Percentiles rank a stretch among this genome's conserved stretches.
Evolutionary conservation across 1,140 invertebrate genomes (phyloP).

Genomic region (Bombus confusus): DNA sequence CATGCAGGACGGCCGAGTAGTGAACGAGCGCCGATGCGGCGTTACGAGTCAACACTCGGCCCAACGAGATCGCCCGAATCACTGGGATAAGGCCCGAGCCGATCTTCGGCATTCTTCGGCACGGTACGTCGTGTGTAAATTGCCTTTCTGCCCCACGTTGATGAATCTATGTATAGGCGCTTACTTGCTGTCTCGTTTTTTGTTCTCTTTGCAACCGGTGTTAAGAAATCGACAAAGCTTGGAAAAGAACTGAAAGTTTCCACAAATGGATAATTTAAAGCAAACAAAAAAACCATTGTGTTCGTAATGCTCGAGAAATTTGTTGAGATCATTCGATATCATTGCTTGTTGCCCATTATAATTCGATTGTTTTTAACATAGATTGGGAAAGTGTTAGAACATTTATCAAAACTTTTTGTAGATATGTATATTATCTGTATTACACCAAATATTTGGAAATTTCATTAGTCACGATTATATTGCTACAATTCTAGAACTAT

Average conservation of each 20-base stretch:
- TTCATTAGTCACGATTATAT: too few relatives aligned
- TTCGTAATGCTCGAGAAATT: not conserved
- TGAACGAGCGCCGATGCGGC: not conserved
- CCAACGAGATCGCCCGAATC: conserved; percentile 9
- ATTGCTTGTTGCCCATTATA: too few relatives aligned
- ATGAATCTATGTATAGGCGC: not conserved
- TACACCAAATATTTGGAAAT: too few relatives aligned
- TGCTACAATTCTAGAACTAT: too few relatives aligned
- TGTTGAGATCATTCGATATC: not conserved
- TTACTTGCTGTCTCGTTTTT: not conserved
- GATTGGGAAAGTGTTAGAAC: too few relatives aligned
- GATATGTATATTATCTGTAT: too few relatives aligned
- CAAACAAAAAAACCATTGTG: not conserved
- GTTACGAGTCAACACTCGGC: conserved; percentile 6
- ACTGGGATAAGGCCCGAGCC: conserved; percentile 21
- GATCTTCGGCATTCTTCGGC: conserved; percentile 49
- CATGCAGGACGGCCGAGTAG: conserved; percentile 12
- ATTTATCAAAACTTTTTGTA: too few relatives aligned
- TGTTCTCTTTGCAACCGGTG: not conserved
- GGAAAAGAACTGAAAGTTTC: not conserved
- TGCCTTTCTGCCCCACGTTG: too few relatives aligned
- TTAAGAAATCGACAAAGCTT: not conserved
- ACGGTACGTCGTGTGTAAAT: not conserved
- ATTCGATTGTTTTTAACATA: too few relatives aligned
- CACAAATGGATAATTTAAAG: not conserved